A percentile compares a stretch with the other conserved stretches of the same genome.
These are phyloP conservation scores for Pandemis corylana DNA, from an alignment of 2,888 invertebrate species.

Conservation along the genomic window DNA sequence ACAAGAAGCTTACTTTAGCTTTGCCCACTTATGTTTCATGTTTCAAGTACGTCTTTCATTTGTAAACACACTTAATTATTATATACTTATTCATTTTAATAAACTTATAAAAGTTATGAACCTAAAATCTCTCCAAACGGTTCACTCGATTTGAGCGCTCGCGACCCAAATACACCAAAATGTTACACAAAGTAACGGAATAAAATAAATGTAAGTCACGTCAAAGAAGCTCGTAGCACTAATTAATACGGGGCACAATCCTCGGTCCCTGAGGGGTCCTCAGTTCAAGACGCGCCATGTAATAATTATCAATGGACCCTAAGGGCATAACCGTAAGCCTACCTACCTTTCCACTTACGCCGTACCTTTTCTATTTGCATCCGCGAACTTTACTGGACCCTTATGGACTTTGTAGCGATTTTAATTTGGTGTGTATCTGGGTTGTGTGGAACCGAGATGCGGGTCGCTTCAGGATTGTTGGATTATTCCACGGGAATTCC, in stretches of 20 bases:
- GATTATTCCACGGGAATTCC: conserved; percentile 26
- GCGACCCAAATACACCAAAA: conserved; percentile 7
- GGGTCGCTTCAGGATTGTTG: conserved; percentile 43
- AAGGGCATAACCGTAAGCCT: conserved; percentile 53
- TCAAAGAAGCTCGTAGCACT: conserved; percentile 65
- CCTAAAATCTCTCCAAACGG: background rate
- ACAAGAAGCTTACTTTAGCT: too few species aligned
- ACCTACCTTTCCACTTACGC: conserved; percentile 38
- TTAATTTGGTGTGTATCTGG: conserved; percentile 63
- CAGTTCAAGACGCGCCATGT: conserved; percentile 68
- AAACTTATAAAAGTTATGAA: background rate
- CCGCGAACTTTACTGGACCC: conserved; percentile 63
- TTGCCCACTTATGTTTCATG: too few species aligned
- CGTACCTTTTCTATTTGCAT: conserved; percentile 68
- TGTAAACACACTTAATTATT: too few species aligned
- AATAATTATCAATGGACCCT: conserved; percentile 84
- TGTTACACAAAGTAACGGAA: conserved; percentile 24
- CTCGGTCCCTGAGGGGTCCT: conserved; percentile 64
- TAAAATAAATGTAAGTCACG: conserved; percentile 57
- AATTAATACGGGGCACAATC: conserved; percentile 72
- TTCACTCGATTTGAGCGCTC: background rate
- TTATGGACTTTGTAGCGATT: conserved; percentile 56
- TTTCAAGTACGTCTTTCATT: too few species aligned
- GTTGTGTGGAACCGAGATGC: conserved; percentile 50
- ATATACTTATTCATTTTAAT: background rate